phyloP scores from a whole-genome alignment of 1,140 invertebrate genomes.

The Matsumurasca onukii region DNA sequence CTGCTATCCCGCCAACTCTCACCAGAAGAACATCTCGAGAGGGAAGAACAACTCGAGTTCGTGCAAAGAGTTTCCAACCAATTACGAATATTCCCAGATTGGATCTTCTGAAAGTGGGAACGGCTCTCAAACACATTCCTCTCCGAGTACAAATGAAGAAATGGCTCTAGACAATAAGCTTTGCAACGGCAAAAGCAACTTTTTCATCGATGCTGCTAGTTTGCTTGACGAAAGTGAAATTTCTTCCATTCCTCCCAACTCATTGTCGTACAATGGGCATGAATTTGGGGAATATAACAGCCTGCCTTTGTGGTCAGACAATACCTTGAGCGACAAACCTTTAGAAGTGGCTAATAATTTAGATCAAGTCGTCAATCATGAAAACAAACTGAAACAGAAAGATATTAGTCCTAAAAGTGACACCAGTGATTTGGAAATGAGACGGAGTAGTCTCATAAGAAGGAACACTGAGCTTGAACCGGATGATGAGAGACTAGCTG shows the following conservation, averaged over 20 bases:
- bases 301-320: not conserved
- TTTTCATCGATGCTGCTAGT: slow-evolving; percentile 73
- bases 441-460: slow-evolving; percentile 48
- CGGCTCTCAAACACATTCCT: too few relatives aligned
- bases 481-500: slow-evolving; percentile 50
- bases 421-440: slow-evolving; percentile 35
- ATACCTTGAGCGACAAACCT: too few relatives aligned
- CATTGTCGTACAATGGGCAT: not conserved
- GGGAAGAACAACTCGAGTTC: too few relatives aligned
- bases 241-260: not conserved
- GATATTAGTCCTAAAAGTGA: not conserved
- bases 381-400: not conserved
- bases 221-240: slow-evolving; percentile 63
- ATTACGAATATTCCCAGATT: too few relatives aligned
- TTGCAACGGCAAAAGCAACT: slow-evolving; percentile 42
- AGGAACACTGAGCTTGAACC: slow-evolving; percentile 54
- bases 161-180: too few relatives aligned
- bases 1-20: too few relatives aligned
- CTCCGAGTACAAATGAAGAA: too few relatives aligned
- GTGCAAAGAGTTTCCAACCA: too few relatives aligned
- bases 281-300: not conserved
- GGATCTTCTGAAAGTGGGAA: too few relatives aligned
- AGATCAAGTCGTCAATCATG: not conserved
- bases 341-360: too few relatives aligned
- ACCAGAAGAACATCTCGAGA: too few relatives aligned